Base-by-base conservation (phyloP, 2,113 vertebrate species). In the Serinus canaria region DNA sequence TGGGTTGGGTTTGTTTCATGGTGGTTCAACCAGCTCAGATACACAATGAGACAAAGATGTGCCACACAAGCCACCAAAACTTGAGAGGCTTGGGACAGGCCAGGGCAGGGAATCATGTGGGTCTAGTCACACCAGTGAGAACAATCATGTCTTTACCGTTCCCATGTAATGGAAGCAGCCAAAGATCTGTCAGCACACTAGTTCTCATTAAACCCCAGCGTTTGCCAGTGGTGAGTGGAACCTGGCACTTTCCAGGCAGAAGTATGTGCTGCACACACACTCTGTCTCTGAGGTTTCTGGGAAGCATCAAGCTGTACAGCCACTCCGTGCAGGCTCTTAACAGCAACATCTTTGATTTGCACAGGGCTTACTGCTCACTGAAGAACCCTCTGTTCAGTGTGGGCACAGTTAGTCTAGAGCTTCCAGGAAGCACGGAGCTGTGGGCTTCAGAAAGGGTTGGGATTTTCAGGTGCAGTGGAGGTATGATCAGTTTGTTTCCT, bases 111-210 rank as follows among this genome's bases (percentile, higher is more conserved):
- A 94, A 67, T 44, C 52, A 23, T 24, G 80, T 64, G 81, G 91
- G 64, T 90, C 83, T 31, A 47, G 76, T 70, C 63, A 81, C 79
- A 95, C 25, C 37, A 67, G 39, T 1, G 6, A 84, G 80, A 95
- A 95, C 92, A 95, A 91, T 84, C 60, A 58, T 76, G 83, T 91
- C 92, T 94, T 95, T 95, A 89, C 89, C 10, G 0, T 76, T 81
- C 80, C 66, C 56, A 43, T 17, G 77, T 22, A 44, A 92, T 30
- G 1, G 2, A 72, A 92, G 77, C 53, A 92, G 92, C 95, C 95
- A 97, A 89, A 91, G 86, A 96, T 67, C 94, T 91, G 91, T 96
- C 96, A 96, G 92, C 94, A 84, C 89, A 64, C 92, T n/a, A 91
- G 80, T 52, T 93, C 94, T 92, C 80, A 82, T 94, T 91, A 94